Percentiles rank a stretch among this genome's conserved stretches.
Evolutionary conservation across 2,888 invertebrate species (phyloP).

Genomic region (Chironomus riparius): DNA sequence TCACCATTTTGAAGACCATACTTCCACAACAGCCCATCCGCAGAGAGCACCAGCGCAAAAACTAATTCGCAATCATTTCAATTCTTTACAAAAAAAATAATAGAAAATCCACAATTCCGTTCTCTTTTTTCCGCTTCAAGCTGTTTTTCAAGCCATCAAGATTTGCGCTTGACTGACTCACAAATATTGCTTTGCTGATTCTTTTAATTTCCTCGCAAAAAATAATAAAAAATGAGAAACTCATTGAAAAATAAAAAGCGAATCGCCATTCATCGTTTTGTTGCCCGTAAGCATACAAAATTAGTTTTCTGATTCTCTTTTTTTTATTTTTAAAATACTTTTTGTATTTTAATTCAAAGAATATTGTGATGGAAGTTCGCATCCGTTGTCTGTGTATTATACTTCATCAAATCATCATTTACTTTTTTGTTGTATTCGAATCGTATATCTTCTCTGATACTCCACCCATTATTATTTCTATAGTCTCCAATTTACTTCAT

Average conservation of each 20-base stretch:
- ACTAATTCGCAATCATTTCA: not conserved
- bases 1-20: too few species aligned
- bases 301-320: not conserved
- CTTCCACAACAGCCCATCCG: too few species aligned
- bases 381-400: not conserved
- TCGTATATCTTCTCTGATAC: not conserved
- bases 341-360: not conserved
- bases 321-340: too few species aligned
- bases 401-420: not conserved
- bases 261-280: not conserved
- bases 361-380: not conserved
- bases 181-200: not conserved
- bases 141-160: slow-evolving; percentile 1
- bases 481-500: not conserved
- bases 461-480: not conserved
- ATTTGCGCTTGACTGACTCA: slow-evolving; percentile 10
- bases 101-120: not conserved
- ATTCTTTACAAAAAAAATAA: not conserved
- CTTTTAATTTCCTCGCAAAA: not conserved
- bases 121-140: slow-evolving; percentile 15
- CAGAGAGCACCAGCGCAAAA: too few species aligned
- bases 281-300: not conserved
- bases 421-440: too few species aligned
- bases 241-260: not conserved
- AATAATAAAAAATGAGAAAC: not conserved